Percentiles rank a stretch among this genome's conserved stretches.
Evolutionary conservation across 2,797 vertebrate species (phyloP).

Genomic region (Falco peregrinus): DNA sequence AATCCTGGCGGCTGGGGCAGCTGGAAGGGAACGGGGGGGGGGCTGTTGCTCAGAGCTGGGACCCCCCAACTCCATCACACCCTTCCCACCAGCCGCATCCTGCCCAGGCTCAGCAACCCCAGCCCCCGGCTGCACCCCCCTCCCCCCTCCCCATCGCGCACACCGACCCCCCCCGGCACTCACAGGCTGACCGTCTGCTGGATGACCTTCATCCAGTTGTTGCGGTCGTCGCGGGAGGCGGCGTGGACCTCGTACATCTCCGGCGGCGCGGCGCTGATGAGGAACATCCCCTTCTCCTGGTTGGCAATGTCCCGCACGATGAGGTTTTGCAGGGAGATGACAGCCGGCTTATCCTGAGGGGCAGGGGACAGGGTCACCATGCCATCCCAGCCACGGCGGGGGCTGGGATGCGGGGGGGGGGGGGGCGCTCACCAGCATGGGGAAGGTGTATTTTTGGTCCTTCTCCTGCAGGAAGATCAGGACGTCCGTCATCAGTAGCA

Average conservation of each 20-base stretch:
- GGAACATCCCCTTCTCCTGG: slow-evolving; percentile 94
- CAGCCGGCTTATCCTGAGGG: slow-evolving; percentile 86
- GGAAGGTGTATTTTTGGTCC: slow-evolving; percentile 90
- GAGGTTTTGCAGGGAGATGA: slow-evolving; percentile 88
- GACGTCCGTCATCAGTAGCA: slow-evolving; percentile 86
- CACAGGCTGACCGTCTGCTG: slow-evolving; percentile 86
- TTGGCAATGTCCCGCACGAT: slow-evolving; percentile 94
- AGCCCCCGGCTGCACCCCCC: too few species aligned
- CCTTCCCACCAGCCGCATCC: background rate
- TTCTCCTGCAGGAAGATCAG: slow-evolving; percentile 89
- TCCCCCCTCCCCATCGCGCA: background rate
- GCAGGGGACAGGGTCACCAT: accelerated
- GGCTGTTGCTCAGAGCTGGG: background rate
- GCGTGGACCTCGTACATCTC: slow-evolving; percentile 95
- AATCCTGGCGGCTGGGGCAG: slow-evolving; percentile 89
- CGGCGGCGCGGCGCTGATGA: slow-evolving; percentile 86
- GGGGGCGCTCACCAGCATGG: slow-evolving; percentile 80
- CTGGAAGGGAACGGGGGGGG: slow-evolving; percentile 52
- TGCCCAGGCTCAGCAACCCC: background rate
- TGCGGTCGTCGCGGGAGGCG: slow-evolving; percentile 85
- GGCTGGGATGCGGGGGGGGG: too few species aligned
- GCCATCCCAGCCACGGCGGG: accelerated
- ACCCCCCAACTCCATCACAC: background rate
- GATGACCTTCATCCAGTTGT: slow-evolving; percentile 89
- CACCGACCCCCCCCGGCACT: background rate